Evolutionary conservation across 2,888 invertebrate genomes (phyloP), one percentile per base, ranked within the genome.

Genomic region (Euphydryas editha): DNA sequence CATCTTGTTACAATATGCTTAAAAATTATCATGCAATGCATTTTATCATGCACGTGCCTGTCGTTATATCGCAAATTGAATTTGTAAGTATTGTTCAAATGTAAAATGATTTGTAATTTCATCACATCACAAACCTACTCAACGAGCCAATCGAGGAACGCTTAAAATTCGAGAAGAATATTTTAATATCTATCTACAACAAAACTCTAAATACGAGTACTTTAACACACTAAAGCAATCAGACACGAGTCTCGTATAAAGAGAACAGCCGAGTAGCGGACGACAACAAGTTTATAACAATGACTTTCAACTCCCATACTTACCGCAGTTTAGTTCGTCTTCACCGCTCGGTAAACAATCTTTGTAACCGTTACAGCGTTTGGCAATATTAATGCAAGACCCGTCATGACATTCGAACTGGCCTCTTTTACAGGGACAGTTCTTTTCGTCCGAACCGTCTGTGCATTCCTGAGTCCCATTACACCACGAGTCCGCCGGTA

Each of bases 351-450:
- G 81, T 42, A 63, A 74, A 84, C 95, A 96, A 81, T 96, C 94
- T 72, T 75, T 78, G 64, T 84, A 80, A 74, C 93, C 93, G 81
- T 97, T 94, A 85, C 97, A 97, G 76, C 94, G 90, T 73, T 93
- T 93, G 58, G 92, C 92, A 74, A 92, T 86, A 78, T 93, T 92
- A 82, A 96, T 93, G 87, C 96, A 96, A 79, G 93, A 86, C 71
- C 95, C 95, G 77, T 95, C 94, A 76, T 95, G 88, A 83, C 95
- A 95, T 59, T 83, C 83, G 81, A 93, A 93, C 78, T 94, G 86
- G 66, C 89, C 94, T 67, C 90, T 81, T 80, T 87, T 90, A 80
- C 92, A 91, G 67, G 87, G 82, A 73, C 92, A 92, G 72, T 81
- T 80, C 58, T 61, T 72, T 79, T 92, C 92, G 67, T 92, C 92